Conservation (phyloP, 2,888 invertebrate genomes). For the Pilophorus perplexus region DNA sequence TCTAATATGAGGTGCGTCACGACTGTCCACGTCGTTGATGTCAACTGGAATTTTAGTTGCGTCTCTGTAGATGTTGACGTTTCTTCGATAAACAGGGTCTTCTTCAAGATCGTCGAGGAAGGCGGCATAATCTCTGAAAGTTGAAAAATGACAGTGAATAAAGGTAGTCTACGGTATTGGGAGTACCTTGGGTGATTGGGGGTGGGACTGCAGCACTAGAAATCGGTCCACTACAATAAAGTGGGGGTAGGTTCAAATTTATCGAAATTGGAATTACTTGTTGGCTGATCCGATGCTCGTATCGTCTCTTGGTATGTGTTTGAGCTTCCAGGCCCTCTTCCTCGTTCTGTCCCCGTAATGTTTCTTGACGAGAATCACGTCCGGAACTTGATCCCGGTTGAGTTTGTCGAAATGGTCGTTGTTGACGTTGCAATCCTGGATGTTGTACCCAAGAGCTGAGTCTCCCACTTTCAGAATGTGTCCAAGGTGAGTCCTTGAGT, state of each 20-base stretch:
- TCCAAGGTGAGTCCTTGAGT: conserved; percentile 90
- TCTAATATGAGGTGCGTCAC: conserved; percentile 71
- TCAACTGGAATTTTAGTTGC: conserved; percentile 59
- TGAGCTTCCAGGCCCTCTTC: conserved; percentile 85
- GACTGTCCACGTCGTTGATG: conserved; percentile 60
- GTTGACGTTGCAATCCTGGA: conserved; percentile 88
- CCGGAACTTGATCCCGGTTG: conserved; percentile 67
- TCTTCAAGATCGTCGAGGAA: conserved; percentile 98
- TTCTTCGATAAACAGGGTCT: conserved; percentile 81
- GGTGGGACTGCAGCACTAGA: no score
- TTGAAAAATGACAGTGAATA: no score
- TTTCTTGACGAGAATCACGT: conserved; percentile 94
- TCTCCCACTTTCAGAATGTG: conserved; percentile 91
- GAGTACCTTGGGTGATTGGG: no score
- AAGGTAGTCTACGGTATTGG: no score
- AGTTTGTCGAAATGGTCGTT: conserved; percentile 84
- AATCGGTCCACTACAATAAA: no score
- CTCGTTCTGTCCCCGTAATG: conserved; percentile 75
- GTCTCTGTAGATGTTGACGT: conserved; percentile 88
- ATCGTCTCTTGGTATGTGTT: conserved; percentile 71
- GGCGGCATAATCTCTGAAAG: conserved; percentile 80
- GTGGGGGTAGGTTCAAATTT: not conserved
- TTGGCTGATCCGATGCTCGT: conserved; percentile 63
- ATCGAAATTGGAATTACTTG: conserved; percentile 55
- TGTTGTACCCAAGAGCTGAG: conserved; percentile 83